Evolutionary conservation across 2,888 invertebrate genomes (phyloP).

Genomic region (Hoplodrina blanda): DNA sequence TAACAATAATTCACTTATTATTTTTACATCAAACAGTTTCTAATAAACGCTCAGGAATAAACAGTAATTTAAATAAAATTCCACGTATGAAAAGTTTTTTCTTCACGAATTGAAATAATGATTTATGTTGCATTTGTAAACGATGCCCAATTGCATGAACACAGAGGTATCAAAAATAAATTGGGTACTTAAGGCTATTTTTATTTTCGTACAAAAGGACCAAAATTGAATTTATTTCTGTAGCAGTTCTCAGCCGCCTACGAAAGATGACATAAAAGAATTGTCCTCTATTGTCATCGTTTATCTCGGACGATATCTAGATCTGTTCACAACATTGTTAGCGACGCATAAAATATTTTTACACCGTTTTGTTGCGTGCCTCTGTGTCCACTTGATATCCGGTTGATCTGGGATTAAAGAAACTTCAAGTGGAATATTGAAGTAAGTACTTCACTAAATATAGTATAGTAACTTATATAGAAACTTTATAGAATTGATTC

Average conservation of each 20-base stretch:
- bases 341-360: slow-evolving; percentile 26
- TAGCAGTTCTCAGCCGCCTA: slow-evolving; percentile 18
- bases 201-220: slow-evolving; percentile 14
- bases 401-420: neutral
- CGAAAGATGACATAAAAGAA: slow-evolving; percentile 21
- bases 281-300: slow-evolving; percentile 32
- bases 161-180: neutral
- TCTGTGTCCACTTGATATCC: neutral
- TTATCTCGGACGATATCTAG: slow-evolving; percentile 24
- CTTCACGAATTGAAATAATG: neutral
- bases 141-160: neutral
- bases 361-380: slow-evolving; percentile 12
- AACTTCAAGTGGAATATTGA: neutral
- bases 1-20: no score
- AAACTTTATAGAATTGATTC: neutral
- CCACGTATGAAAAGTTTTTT: no score
- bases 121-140: neutral
- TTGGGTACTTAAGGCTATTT: neutral
- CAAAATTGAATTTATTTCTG: slow-evolving; percentile 19
- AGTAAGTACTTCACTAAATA: neutral
- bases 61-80: no score
- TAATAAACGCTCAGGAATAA: no score
- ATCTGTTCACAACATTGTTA: slow-evolving; percentile 31
- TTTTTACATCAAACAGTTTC: no score
- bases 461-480: no score